Conservation (phyloP, 2,113 vertebrate genomes). For the Podilymbus podiceps region DNA sequence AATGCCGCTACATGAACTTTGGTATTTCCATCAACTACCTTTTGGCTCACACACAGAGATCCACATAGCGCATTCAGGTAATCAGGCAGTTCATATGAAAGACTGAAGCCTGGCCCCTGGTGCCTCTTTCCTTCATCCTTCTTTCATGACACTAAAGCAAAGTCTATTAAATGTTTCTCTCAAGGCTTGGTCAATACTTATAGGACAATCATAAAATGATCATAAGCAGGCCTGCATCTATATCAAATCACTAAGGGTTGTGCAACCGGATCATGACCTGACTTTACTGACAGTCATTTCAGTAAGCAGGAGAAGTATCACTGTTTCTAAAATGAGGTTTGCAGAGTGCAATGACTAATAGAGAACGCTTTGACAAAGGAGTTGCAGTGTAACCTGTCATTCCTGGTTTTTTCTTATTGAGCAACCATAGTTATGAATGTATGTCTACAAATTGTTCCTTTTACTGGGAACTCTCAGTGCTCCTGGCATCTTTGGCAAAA, state of each 20-base stretch:
- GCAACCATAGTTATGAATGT: neutral
- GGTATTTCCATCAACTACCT: neutral
- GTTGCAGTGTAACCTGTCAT: neutral
- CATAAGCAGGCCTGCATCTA: neutral
- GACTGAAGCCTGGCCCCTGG: neutral
- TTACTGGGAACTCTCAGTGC: neutral
- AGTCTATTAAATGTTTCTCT: neutral
- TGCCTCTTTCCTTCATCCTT: neutral
- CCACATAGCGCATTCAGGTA: neutral
- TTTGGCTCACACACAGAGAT: neutral
- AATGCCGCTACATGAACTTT: neutral
- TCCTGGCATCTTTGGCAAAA: neutral
- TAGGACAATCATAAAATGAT: neutral
- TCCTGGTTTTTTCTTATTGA: neutral
- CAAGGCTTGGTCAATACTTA: neutral
- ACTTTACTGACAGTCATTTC: neutral
- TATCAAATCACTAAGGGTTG: neutral
- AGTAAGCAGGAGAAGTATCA: neutral
- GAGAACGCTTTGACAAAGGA: neutral
- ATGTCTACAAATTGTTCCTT: neutral
- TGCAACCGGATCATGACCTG: neutral
- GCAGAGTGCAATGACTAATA: neutral
- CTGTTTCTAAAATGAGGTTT: neutral
- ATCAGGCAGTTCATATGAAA: neutral
- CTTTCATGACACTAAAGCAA: neutral